Evolutionary conservation across 2,888 invertebrate genomes (phyloP), one percentile per base, ranked within the genome.

Genomic region (Platypus cylindrus): DNA sequence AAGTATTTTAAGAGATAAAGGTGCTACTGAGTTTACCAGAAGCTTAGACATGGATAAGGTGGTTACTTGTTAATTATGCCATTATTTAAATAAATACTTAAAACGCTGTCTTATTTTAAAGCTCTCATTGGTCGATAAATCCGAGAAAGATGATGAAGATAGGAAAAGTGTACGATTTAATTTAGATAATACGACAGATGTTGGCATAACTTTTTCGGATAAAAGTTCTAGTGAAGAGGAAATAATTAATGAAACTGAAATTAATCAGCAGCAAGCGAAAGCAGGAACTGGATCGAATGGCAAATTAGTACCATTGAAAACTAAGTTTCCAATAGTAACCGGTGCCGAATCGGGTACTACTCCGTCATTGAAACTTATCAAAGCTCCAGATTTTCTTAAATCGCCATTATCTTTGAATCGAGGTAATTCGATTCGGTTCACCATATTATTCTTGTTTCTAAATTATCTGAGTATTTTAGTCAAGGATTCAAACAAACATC

Each of bases 161-260:
- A 74, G 74, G 39, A 84, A 84, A 54, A 82, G 78, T 53, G 83
- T 85, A 1, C 65, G 75, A 5, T 77, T 76, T 46, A 74, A 73
- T 55, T 56, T 76, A 35, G 65, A 67, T 33, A 61, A 60, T 34
- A 56, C 60, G 11, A 56, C 61, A 7, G 63, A 64, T 38, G 58
- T 64, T 3, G 63, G 60, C 13, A 61, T 65, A 34, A 55, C 55
- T 11, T 52, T 59, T 34, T 58, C 59, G 2, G 60, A 60, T 38
- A 58, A 57, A 44, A 57, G 55, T 40, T 50, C 53, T 8, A 55
- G 50, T 34, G 54, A 55, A 14, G 56, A 54, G 24, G 55, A 56
- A 20, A n/a, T 48, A 5, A 45, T 50, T 16, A 29, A 39, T 13
- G 51, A 48, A 22, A 48, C n/a, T n/a, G n/a, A n/a, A n/a, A 48